Evolutionary conservation across 1,140 invertebrate species (phyloP).

Genomic region (Scylla paramamosain): DNA sequence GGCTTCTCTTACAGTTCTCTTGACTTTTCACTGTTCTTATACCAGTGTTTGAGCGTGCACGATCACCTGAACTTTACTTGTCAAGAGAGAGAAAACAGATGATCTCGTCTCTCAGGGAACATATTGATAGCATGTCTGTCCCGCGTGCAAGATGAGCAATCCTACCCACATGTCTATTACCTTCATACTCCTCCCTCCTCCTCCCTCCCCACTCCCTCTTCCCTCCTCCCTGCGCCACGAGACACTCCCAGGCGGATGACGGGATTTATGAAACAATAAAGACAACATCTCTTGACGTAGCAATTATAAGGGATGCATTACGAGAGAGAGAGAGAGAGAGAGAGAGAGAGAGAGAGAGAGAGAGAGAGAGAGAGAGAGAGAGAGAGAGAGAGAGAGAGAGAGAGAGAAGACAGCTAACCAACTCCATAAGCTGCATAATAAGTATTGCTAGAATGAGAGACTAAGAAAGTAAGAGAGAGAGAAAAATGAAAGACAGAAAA

Average conservation of each 20-base stretch:
- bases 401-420: not conserved
- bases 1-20: too few species aligned
- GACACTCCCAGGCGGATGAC: not conserved
- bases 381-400: not conserved
- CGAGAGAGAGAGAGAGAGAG: slow-evolving; percentile 18
- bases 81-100: too few species aligned
- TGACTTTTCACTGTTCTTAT: too few species aligned
- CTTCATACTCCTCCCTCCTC: too few species aligned
- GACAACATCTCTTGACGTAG: not conserved
- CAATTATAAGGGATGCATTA: not conserved
- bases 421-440: too few species aligned
- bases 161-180: too few species aligned
- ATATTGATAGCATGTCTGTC: too few species aligned
- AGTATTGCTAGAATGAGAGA: not conserved
- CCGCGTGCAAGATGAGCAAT: too few species aligned
- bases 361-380: slow-evolving; percentile 20
- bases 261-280: not conserved
- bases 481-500: not conserved
- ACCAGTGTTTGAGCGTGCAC: too few species aligned
- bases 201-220: too few species aligned
- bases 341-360: slow-evolving; percentile 20
- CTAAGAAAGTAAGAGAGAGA: not conserved
- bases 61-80: too few species aligned
- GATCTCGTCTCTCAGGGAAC: too few species aligned
- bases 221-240: not conserved